A percentile compares a stretch with the other conserved stretches of the same genome.
Evolutionary conservation across 2,888 invertebrate genomes (phyloP).

Genomic region (Pheosia tremula): DNA sequence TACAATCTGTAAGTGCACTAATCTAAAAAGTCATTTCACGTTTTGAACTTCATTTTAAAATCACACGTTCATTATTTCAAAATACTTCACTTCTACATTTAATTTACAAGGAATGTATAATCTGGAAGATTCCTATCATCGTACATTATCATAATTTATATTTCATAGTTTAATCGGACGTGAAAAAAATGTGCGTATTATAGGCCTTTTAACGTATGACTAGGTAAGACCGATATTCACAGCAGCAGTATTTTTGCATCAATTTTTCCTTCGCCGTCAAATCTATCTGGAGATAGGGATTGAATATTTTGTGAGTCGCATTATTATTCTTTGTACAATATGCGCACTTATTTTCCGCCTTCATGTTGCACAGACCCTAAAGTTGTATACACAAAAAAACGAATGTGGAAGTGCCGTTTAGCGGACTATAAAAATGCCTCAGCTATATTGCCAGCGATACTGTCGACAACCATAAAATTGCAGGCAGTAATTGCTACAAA

Average conservation of each 20-base stretch:
- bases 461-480: too few relatives aligned
- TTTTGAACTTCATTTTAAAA: constrained; percentile 77
- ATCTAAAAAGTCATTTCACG: constrained; percentile 63
- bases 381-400: too few relatives aligned
- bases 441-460: too few relatives aligned
- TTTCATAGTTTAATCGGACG: constrained; percentile 39
- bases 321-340: too few relatives aligned
- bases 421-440: too few relatives aligned
- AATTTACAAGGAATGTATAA: constrained; percentile 73
- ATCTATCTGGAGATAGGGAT: not conserved
- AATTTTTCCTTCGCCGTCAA: not conserved
- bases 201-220: constrained; percentile 80
- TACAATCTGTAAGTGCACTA: constrained; percentile 63
- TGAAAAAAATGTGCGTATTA: constrained; percentile 72
- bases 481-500: too few relatives aligned
- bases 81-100: constrained; percentile 55
- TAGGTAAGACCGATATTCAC: constrained; percentile 68
- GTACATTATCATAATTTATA: constrained; percentile 34
- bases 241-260: constrained; percentile 6
- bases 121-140: constrained; percentile 67
- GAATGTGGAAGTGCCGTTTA: too few relatives aligned
- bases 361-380: too few relatives aligned
- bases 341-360: too few relatives aligned
- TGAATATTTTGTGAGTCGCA: not conserved
- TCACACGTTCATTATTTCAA: constrained; percentile 62